A percentile compares a stretch with the other conserved stretches of the same genome.
Evolutionary conservation across 2,888 invertebrate genomes (phyloP).

Genomic region (Mactromeris polynyma): DNA sequence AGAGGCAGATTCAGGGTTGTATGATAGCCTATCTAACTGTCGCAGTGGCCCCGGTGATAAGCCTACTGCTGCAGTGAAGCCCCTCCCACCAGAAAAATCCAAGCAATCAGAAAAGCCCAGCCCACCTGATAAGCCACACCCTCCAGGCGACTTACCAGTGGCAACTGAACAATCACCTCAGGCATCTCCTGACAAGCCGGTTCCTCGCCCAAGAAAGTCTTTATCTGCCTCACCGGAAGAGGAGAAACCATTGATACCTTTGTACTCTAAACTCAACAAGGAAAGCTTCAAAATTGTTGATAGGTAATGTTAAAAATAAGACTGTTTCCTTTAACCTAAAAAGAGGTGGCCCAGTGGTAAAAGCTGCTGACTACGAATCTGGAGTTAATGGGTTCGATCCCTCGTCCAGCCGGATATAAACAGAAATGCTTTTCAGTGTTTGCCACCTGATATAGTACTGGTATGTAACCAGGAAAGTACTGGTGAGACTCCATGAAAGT

Average conservation of each 20-base stretch:
- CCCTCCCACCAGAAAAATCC: conserved; percentile 56
- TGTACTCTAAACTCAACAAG: conserved; percentile 54
- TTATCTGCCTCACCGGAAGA: conserved; percentile 5
- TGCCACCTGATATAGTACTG: no score
- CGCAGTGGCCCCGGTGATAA: conserved; percentile 39
- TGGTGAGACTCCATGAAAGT: no score
- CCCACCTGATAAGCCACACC: conserved; percentile 32
- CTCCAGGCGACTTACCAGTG: conserved; percentile 22
- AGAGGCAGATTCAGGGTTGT: conserved; percentile 40
- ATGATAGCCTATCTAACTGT: conserved; percentile 50
- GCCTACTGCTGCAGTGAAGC: conserved; percentile 60
- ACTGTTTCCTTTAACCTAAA: neutral
- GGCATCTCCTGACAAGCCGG: conserved; percentile 24
- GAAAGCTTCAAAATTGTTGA: conserved; percentile 14
- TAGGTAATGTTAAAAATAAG: conserved; percentile 9
- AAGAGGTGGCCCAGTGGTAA: no score
- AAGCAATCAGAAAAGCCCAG: conserved; percentile 29
- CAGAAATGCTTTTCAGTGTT: no score
- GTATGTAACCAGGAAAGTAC: no score
- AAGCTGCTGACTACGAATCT: no score
- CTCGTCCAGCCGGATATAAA: no score
- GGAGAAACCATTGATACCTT: conserved; percentile 22
- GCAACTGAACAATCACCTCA: neutral
- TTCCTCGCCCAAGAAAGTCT: conserved; percentile 38
- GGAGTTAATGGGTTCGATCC: no score